phyloP scores from a whole-genome alignment of 2,113 vertebrate species.

The Campylorhamphus procurvoides region DNA sequence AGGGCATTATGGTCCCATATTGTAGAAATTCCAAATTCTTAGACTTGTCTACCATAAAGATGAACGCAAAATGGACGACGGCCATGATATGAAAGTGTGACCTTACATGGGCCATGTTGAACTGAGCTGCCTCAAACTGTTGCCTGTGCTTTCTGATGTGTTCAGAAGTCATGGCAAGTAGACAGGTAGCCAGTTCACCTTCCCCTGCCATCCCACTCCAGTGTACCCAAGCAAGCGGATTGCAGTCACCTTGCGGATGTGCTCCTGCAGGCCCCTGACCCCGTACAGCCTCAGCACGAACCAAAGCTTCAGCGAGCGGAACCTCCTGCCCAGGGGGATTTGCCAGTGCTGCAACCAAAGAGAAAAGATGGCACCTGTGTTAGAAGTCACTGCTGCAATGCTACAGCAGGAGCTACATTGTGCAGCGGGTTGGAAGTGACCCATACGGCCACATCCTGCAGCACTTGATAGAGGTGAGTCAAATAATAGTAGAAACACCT shows the following conservation, averaged over 20 bases:
- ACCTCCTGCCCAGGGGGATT: conserved; percentile 92
- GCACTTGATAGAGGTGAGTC: background rate
- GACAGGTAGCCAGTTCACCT: background rate
- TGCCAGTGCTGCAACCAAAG: conserved; percentile 89
- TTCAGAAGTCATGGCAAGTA: background rate
- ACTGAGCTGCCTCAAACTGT: background rate
- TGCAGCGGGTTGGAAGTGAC: background rate
- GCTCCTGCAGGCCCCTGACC: conserved; percentile 84
- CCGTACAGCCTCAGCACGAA: conserved; percentile 94
- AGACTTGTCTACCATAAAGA: background rate
- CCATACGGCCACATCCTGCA: background rate
- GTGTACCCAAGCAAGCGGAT: background rate
- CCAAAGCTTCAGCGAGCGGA: conserved; percentile 96
- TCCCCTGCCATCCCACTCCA: background rate
- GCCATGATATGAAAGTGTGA: fast-evolving
- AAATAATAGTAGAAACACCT: background rate
- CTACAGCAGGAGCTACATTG: background rate
- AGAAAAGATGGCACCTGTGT: background rate
- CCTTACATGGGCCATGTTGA: background rate
- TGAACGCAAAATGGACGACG: background rate
- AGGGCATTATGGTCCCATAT: background rate
- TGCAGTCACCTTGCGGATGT: conserved; percentile 86
- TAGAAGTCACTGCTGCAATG: background rate
- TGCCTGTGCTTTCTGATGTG: background rate
- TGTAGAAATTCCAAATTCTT: background rate